These are phyloP conservation scores for Drosophila dives DNA, from an alignment of 2,888 invertebrate genomes.

Conservation along the genomic window DNA sequence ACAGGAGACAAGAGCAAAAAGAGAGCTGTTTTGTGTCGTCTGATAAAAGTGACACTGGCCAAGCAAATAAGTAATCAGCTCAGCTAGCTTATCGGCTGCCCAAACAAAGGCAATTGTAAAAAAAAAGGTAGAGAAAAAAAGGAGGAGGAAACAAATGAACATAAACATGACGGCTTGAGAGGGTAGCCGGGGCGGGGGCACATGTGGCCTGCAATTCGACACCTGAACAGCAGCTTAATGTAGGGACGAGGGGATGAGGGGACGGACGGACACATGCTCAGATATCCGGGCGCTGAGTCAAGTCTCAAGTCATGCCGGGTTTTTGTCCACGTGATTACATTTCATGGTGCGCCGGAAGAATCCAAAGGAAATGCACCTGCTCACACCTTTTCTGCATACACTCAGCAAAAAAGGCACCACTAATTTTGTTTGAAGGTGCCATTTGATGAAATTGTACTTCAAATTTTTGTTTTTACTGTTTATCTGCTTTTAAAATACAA, in stretches of 20 bases:
- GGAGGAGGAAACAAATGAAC: neutral
- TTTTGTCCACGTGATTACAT: conserved; percentile 69
- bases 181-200: neutral
- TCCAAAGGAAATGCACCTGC: conserved; percentile 56
- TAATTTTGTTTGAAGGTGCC: neutral
- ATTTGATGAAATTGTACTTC: neutral
- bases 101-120: conserved; percentile 57
- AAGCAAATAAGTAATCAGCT: conserved; percentile 56
- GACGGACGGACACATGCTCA: conserved; percentile 9
- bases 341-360: conserved; percentile 63
- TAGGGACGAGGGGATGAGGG: neutral
- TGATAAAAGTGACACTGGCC: conserved; percentile 34
- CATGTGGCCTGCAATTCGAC: conserved; percentile 42
- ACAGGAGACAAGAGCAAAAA: neutral
- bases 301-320: conserved; percentile 33
- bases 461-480: neutral
- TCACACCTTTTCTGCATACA: neutral
- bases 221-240: conserved; percentile 24
- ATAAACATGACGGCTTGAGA: neutral
- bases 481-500: neutral
- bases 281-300: conserved; percentile 34
- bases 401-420: neutral
- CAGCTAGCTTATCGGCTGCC: conserved; percentile 57
- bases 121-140: conserved; percentile 1
- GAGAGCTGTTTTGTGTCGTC: neutral